Conservation (phyloP, 2,888 invertebrate species). For the Microctonus aethiopoides region DNA sequence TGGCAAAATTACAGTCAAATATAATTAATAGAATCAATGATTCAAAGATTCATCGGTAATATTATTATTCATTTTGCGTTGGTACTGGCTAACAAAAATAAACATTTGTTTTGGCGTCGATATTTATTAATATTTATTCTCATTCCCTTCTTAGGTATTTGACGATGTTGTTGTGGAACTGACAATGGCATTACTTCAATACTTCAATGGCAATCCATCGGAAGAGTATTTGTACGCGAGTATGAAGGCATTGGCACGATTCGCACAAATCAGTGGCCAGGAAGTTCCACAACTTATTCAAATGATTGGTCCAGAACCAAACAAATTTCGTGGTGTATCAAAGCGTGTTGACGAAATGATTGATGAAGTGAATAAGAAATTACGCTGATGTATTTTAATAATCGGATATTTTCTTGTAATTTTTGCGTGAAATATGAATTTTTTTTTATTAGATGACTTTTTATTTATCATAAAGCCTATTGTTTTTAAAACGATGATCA, state of each 20-base stretch:
- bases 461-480: background rate
- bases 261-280: constrained; percentile 79
- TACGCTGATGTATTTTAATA: constrained; percentile 65
- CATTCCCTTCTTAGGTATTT: constrained; percentile 76
- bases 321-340: constrained; percentile 83
- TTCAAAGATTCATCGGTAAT: background rate
- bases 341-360: constrained; percentile 84
- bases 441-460: background rate
- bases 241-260: constrained; percentile 80
- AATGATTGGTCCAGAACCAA: constrained; percentile 90
- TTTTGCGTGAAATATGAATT: background rate
- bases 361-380: constrained; percentile 77
- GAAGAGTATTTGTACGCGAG: constrained; percentile 86
- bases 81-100: background rate
- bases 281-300: constrained; percentile 91
- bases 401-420: background rate
- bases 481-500: background rate
- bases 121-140: constrained; percentile 41
- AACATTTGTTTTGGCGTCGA: background rate
- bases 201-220: constrained; percentile 81
- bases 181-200: constrained; percentile 91
- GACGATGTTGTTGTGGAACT: constrained; percentile 93
- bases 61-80: no score
- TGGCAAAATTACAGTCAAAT: background rate
- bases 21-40: background rate